Base-by-base conservation (phyloP, 2,113 vertebrate genomes). In the Eretmochelys imbricata region DNA sequence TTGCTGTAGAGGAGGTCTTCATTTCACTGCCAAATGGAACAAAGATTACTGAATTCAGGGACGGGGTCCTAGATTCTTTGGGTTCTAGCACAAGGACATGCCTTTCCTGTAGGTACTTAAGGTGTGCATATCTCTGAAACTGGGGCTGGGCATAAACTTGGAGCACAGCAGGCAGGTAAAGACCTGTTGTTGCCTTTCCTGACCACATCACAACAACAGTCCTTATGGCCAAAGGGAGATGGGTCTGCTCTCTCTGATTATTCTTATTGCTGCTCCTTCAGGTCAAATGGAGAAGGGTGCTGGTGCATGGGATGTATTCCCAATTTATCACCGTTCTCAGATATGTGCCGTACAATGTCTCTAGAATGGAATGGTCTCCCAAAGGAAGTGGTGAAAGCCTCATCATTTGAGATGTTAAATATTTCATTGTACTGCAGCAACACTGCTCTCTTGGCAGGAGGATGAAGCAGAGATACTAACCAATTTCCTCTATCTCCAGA, bases 181-280 rank as follows among this genome's bases (percentile, higher is more conserved):
- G 62, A 75, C 11, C 20, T 79, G 0, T 0, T 42, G 80, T 4
- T 48, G 0, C 55, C 4, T 25, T 54, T 13, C 86, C 57, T 59
- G 38, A 91, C 42, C 7, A 49, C 0, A 19, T 69, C 62, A 17
- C 16, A n/a, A 8, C 8, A 19, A n/a, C 62, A 20, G 2, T 20
- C 35, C 62, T 69, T n/a, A 9, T 20, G 62, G 6, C 59, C 6
- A 35, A 62, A 62, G 59, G 59, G 59, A 62, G 59, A 31, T 13
- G 13, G 4, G 17, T n/a, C 35, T n/a, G 0, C 10, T 38, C 80
- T 1, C 62, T 80, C n/a, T 94, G 69, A 9, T 84, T 88, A 4
- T 5, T 89, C 38, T 76, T 31, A 12, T 7, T 81, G 91, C 22
- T 78, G 10, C 9, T 85, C 25, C 81, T n/a, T 94, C 79, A 25